Evolutionary conservation across 2,888 invertebrate species (phyloP), one percentile per base, ranked within the genome.

Genomic region (Ypsolopha scabrella): DNA sequence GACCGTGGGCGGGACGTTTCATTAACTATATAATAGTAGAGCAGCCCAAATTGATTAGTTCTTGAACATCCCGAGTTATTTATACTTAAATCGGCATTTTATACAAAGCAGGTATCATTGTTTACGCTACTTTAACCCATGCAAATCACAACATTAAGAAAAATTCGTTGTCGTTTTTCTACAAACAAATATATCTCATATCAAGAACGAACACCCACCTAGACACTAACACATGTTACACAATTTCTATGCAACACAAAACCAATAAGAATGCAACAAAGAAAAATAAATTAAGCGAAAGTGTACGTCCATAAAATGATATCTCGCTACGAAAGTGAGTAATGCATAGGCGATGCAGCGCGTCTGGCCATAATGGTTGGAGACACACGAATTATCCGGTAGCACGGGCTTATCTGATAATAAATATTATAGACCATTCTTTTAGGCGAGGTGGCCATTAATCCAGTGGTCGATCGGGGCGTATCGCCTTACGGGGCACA

Each of bases 401-500:
- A 86, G 86, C 85, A 68, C 65, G 54, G 70, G 71, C 75, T 80
- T 83, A 86, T 86, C 86, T 77, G 82, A 86, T 86, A 82, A 85
- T 83, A 85, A 85, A 86, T 85, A 85, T 85, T 82, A 77, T 78
- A 71, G 78, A 73, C 80, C 81, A 83, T 86, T 86, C 85, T 86
- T 86, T 86, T 85, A 81, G 80, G 77, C 75, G 80, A 76, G 80
- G 71, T 75, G 71, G 80, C 81, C 85, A 86, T 86, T 85, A 85
- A 86, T 85, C 81, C 77, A 78, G 68, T 59, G 74, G 75, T 77
- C 79, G 85, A 86, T 86, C 79, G 74, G 70, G 76, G 65, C 74
- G 78, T 83, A 85, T 86, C 85, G 79, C 71, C 78, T 82, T 83
- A 82, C 83, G 72, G 70, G 69, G 68, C 65, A 75, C 74, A 85